Base-by-base conservation (phyloP, 2,888 invertebrate genomes). In the Epirrhoe tristata region DNA sequence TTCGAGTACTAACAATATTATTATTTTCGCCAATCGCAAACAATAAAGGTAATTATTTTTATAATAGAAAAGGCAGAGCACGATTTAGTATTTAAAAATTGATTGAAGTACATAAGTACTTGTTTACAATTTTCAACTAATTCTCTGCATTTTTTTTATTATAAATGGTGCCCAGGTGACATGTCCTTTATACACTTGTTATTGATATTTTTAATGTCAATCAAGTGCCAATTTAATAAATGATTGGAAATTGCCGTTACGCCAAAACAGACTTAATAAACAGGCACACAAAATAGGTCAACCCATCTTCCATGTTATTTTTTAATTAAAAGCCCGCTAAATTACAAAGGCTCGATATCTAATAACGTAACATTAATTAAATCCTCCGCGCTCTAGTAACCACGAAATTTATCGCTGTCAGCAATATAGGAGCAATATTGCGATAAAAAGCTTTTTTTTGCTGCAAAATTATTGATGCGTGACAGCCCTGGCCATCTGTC, bases 401-500 rank as follows among this genome's bases (percentile, higher is more conserved):
- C 43, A 31, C 34, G 71, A 62, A 71, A 73, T 73, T 68, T 73
- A 72, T 72, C 67, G 70, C 70, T 70, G 70, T 70, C 71, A 65
- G 66, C 64, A 66, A 62, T 70, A 72, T 70, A 69, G 70, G 57
- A 57, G 67, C 70, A 73, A 73, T 73, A 69, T 58, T 69, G 52
- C 58, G 69, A 74, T 75, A 70, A 73, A 71, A 56, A 58, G 59
- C 54, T 54, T 71, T 74, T 73, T 71, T 76, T 34, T 14, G 48
- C 14, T 24, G 24, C 24, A 24, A 39, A 39, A 31, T 46, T 14
- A 62, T 60, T 74, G 78, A 75, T 69, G 78, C 80, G 84, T 81
- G 82, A 57, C 86, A 87, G 55, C 87, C 86, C 85, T 85, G 76
- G 71, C 74, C 84, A 86, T 85, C 85, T 85, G 82, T 74, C 48